phyloP scores from a whole-genome alignment of 2,888 invertebrate genomes.

The Drosophila parthenogenetica region DNA sequence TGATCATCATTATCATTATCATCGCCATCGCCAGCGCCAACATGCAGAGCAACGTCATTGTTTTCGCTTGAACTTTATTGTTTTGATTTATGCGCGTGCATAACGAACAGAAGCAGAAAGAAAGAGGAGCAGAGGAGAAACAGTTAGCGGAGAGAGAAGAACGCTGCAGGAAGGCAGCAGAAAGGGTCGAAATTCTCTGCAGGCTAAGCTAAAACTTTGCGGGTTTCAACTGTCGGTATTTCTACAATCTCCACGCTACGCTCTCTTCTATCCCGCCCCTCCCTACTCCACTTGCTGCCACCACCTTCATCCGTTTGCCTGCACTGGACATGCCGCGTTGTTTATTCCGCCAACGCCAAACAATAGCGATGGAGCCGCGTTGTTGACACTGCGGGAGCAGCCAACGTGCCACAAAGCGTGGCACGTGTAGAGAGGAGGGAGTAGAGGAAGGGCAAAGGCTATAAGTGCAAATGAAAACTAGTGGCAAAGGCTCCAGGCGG shows the following conservation, averaged over 20 bases:
- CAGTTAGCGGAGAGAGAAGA: not conserved
- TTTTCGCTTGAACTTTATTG: slow-evolving; percentile 79
- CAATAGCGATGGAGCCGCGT: slow-evolving; percentile 62
- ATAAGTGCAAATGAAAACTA: slow-evolving; percentile 69
- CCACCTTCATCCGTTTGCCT: slow-evolving; percentile 43
- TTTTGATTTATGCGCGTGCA: slow-evolving; percentile 79
- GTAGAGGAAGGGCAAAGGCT: slow-evolving; percentile 11
- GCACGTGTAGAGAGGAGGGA: not conserved
- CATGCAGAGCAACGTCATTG: slow-evolving; percentile 59
- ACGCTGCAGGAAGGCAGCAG: not conserved
- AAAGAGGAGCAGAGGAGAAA: not conserved
- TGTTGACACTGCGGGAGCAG: slow-evolving; percentile 49
- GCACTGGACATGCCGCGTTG: slow-evolving; percentile 73
- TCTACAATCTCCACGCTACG: not conserved
- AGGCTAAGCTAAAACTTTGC: slow-evolving; percentile 72
- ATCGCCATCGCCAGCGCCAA: slow-evolving; percentile 13
- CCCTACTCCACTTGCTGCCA: not conserved
- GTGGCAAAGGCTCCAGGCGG: not conserved
- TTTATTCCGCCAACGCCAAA: slow-evolving; percentile 76
- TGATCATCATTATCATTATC: slow-evolving; percentile 15
- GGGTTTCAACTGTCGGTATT: slow-evolving; percentile 60
- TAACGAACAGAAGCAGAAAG: slow-evolving; percentile 24
- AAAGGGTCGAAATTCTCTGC: slow-evolving; percentile 35
- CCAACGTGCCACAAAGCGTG: slow-evolving; percentile 10
- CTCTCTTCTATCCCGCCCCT: not conserved